Percentiles rank a stretch among this genome's conserved stretches.
Conservation (phyloP, 2,888 invertebrate genomes). For the Scaptomyza cyrtandrae region DNA sequence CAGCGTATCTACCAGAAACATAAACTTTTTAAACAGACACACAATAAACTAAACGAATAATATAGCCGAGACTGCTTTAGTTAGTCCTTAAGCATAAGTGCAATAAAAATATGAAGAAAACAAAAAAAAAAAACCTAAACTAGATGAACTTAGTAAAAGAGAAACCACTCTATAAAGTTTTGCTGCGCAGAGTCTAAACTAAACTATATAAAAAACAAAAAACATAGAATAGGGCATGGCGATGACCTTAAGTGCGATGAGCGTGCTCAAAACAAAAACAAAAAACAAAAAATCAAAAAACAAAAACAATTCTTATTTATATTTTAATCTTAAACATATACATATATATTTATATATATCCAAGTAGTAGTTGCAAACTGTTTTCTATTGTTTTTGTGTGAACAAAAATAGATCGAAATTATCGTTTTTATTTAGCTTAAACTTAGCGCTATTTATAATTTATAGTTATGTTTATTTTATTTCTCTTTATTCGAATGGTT, state of each 20-base stretch:
- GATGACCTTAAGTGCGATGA: constrained; percentile 54
- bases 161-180: constrained; percentile 42
- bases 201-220: constrained; percentile 4
- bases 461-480: constrained; percentile 57
- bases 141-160: constrained; percentile 6
- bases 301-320: constrained; percentile 44
- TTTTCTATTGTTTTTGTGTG: constrained; percentile 39
- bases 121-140: neutral
- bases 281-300: constrained; percentile 26
- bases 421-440: constrained; percentile 63
- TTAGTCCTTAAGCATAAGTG: constrained; percentile 75
- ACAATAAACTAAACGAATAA: constrained; percentile 46
- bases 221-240: neutral
- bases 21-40: constrained; percentile 26
- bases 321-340: constrained; percentile 12
- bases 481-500: constrained; percentile 28
- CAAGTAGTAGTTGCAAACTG: constrained; percentile 39
- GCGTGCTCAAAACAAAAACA: constrained; percentile 65
- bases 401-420: constrained; percentile 1
- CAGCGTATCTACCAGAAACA: constrained; percentile 17
- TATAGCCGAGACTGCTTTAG: constrained; percentile 77
- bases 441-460: constrained; percentile 62
- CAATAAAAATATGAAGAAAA: constrained; percentile 52
- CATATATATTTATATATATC: neutral
- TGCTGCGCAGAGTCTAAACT: constrained; percentile 69